phyloP scores from a whole-genome alignment of 2,888 invertebrate species.

The Pediacus dermestoides region DNA sequence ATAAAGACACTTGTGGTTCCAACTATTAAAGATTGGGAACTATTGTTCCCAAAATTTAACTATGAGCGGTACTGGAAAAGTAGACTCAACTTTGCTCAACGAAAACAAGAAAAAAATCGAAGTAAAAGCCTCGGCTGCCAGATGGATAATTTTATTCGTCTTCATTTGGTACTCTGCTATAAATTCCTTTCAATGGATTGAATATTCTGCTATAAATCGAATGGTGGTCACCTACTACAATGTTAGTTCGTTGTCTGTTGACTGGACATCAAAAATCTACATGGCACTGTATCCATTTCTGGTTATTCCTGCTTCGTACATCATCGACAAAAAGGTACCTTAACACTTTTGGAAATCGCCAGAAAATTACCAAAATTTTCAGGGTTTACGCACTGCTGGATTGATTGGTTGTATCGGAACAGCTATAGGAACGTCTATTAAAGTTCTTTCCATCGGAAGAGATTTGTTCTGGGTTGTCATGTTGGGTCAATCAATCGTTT shows the following conservation, averaged over 20 bases:
- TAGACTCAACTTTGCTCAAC: too few species aligned
- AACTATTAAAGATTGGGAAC: too few species aligned
- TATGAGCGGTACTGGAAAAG: too few species aligned
- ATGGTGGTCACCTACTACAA: constrained; percentile 72
- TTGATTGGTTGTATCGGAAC: constrained; percentile 80
- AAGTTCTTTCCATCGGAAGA: constrained; percentile 77
- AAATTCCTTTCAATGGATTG: constrained; percentile 93
- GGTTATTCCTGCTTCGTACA: constrained; percentile 92
- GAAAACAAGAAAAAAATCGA: too few species aligned
- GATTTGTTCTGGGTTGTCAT: constrained; percentile 83
- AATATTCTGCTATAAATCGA: constrained; percentile 87
- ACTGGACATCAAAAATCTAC: constrained; percentile 96
- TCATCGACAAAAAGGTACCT: constrained; percentile 88
- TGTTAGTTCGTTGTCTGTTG: constrained; percentile 67
- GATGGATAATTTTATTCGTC: constrained; percentile 80
- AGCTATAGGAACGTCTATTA: constrained; percentile 81
- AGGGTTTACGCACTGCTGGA: constrained; percentile 81
- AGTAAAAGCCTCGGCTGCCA: constrained; percentile 63
- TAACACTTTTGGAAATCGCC: too few species aligned
- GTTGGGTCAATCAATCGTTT: constrained; percentile 80
- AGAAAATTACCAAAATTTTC: too few species aligned
- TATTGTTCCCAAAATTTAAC: too few species aligned
- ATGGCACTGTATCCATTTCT: constrained; percentile 94
- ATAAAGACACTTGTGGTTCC: too few species aligned
- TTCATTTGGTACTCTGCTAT: constrained; percentile 85